A percentile compares a stretch with the other conserved stretches of the same genome.
These are phyloP conservation scores for Cepaea hortensis DNA, from an alignment of 2,888 invertebrate species.

Conservation along the genomic window DNA sequence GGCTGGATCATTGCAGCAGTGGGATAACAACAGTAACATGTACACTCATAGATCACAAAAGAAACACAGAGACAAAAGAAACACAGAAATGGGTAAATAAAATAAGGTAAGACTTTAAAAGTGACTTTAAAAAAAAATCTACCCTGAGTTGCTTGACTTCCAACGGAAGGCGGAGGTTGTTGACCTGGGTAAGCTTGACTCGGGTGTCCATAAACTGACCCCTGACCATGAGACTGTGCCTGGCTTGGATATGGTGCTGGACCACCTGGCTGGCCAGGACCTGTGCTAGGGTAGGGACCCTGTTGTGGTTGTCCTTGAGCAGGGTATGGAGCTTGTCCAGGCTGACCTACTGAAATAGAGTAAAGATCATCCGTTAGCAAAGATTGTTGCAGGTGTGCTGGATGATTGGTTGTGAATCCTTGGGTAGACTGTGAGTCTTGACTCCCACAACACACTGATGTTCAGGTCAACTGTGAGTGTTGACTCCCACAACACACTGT, in stretches of 20 bases:
- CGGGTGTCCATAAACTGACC: constrained; percentile 12
- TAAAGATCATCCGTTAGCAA: too few species aligned
- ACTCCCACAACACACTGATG: too few species aligned
- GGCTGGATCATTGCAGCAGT: too few species aligned
- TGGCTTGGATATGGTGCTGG: constrained; percentile 35
- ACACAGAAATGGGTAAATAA: not conserved
- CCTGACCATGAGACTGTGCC: constrained; percentile 24
- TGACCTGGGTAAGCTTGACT: constrained; percentile 29
- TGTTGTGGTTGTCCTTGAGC: constrained; percentile 9
- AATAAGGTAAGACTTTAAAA: not conserved
- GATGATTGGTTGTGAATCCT: too few species aligned
- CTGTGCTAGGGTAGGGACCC: not conserved
- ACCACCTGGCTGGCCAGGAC: not conserved
- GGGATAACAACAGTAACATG: too few species aligned
- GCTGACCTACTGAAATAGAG: constrained; percentile 2
- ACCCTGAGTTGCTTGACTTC: constrained; percentile 11
- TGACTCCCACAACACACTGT: too few species aligned
- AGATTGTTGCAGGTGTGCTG: too few species aligned
- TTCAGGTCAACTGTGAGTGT: too few species aligned
- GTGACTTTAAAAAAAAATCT: not conserved
- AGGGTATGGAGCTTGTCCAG: constrained; percentile 25
- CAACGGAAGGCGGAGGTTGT: not conserved
- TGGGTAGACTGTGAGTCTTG: too few species aligned
- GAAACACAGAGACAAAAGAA: not conserved
- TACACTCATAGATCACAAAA: not conserved